Conservation (phyloP, 2,113 vertebrate genomes). For the Bubalus kerabau region DNA sequence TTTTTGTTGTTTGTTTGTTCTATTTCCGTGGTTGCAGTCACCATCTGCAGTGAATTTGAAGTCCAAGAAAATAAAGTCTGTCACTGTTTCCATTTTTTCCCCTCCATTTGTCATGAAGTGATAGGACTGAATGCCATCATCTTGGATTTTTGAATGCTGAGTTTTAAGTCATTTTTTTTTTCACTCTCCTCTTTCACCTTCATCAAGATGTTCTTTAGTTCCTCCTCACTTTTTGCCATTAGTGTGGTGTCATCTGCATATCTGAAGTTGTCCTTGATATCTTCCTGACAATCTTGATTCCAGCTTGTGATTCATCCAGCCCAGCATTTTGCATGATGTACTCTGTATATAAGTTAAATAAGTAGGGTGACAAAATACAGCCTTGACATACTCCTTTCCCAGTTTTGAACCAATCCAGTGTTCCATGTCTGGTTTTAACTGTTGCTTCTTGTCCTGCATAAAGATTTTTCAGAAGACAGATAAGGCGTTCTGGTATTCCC, state of each 20-base stretch:
- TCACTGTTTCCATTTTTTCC: background rate
- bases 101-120: background rate
- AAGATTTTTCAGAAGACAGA: background rate
- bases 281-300: background rate
- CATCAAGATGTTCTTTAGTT: background rate
- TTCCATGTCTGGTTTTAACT: background rate
- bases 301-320: background rate
- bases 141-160: background rate
- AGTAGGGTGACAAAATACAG: background rate
- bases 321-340: background rate
- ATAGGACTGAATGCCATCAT: background rate
- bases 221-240: background rate
- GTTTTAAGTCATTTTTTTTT: background rate
- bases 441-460: background rate
- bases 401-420: background rate
- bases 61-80: background rate
- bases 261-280: background rate
- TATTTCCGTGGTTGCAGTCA: background rate
- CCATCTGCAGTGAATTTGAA: background rate
- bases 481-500: background rate
- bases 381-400: background rate
- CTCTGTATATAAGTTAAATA: background rate
- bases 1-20: background rate
- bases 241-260: background rate
- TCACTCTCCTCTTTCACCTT: background rate